Evolutionary conservation across 2,888 invertebrate species (phyloP), one percentile per base, ranked within the genome.

Genomic region (Panorpa germanica): DNA sequence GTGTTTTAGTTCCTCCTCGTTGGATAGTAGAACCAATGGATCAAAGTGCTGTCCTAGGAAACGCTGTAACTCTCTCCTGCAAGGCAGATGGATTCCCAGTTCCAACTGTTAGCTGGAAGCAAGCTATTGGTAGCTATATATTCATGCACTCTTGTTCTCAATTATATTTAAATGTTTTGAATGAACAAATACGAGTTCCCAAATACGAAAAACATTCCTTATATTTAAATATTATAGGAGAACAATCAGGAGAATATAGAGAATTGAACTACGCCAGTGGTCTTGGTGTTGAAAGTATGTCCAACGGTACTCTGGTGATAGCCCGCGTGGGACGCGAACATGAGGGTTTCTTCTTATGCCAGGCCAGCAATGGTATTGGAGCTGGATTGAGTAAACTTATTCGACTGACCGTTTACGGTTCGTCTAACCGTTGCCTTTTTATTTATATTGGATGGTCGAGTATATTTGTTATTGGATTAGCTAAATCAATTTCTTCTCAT

Each of bases 1-100:
- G n/a, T n/a, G n/a, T n/a, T n/a, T 9, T 34, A 81, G 81, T 78
- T 38, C 78, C 81, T 12, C 77, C 78, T 5, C 71, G 74, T 44
- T 74, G 77, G 70, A 58, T 72, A 32, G 53, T 69, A 43, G 76
- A 78, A 46, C 76, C 76, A 7, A 62, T 64, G 45, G 75, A 78
- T 47, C 68, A 70, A 40, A 69, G 72, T 31, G 71, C 75, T 26
- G 60, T 77, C 39, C 67, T 73, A 29, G 80, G 78, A 18, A 72
- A 73, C 43, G 53, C 67, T 3, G 59, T 76, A 32, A 58, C 65
- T 4, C 53, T 81, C 38, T 66, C 69, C 39, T 82, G 82, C 45
- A 67, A 68, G 45, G 77, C 78, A 7, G 70, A 71, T 29, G 81
- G 81, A 20, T 77, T 77, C 44, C 82, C 81, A 1, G 49, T 59